A percentile compares a stretch with the other conserved stretches of the same genome.
phyloP scores from a whole-genome alignment of 2,888 invertebrate species.

The Melanotus villosus region DNA sequence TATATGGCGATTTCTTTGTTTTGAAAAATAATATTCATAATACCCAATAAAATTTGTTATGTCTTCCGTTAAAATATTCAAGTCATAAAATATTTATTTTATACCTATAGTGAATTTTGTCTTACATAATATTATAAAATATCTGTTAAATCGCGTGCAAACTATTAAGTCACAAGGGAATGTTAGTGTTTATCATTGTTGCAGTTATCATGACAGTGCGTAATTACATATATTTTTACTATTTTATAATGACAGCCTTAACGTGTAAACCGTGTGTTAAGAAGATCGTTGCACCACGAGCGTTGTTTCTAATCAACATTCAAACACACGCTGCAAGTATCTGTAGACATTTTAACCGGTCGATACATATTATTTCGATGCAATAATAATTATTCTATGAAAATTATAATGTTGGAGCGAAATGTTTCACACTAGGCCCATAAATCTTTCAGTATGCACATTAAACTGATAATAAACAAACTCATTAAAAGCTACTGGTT shows the following conservation, averaged over 20 bases:
- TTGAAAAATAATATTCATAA: too few species aligned
- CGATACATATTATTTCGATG: neutral
- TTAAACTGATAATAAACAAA: neutral
- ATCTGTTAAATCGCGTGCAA: too few species aligned
- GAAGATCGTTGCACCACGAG: conserved; percentile 26
- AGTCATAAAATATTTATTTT: too few species aligned
- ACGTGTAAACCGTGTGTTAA: conserved; percentile 8
- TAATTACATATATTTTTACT: conserved; percentile 12
- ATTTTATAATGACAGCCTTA: conserved; percentile 15
- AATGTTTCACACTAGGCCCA: neutral
- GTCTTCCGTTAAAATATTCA: too few species aligned
- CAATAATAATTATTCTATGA: conserved; percentile 1
- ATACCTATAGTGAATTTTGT: too few species aligned
- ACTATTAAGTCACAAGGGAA: neutral
- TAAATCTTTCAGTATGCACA: neutral
- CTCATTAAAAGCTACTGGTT: neutral
- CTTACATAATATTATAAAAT: too few species aligned
- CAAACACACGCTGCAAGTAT: conserved; percentile 19
- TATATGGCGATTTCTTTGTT: too few species aligned
- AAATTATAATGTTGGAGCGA: neutral
- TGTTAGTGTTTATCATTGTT: neutral
- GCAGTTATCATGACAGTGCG: conserved; percentile 12
- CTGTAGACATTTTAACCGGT: neutral
- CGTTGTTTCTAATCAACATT: conserved; percentile 26
- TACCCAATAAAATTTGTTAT: too few species aligned